phyloP scores from a whole-genome alignment of 2,113 vertebrate genomes.

The Aepyceros melampus region DNA sequence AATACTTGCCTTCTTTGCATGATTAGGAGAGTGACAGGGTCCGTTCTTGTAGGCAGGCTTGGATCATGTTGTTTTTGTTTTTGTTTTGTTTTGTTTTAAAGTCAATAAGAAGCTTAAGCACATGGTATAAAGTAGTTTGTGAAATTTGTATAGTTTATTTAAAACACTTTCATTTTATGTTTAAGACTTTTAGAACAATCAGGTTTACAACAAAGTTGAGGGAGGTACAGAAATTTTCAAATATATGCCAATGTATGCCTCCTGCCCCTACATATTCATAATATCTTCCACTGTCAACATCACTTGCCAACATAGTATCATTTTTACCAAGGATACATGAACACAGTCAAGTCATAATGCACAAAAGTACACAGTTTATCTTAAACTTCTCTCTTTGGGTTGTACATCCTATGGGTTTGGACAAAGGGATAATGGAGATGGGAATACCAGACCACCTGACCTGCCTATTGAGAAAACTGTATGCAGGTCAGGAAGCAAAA shows the following conservation, averaged over 20 bases:
- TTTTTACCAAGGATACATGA: neutral
- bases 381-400: neutral
- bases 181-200: neutral
- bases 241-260: neutral
- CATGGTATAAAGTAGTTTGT: neutral
- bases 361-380: neutral
- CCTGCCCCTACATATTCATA: neutral
- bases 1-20: too few species aligned
- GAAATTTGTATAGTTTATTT: neutral
- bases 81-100: too few species aligned
- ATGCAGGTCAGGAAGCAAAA: too few species aligned
- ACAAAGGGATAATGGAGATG: neutral
- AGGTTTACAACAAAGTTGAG: neutral
- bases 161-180: neutral
- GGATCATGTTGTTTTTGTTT: too few species aligned
- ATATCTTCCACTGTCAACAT: neutral
- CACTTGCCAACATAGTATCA: neutral
- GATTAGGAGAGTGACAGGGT: neutral
- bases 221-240: neutral
- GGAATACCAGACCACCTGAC: too few species aligned
- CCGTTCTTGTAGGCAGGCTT: rapidly evolving
- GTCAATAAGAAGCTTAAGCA: neutral
- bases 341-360: neutral
- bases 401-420: neutral
- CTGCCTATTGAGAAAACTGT: too few species aligned